Base-by-base conservation (phyloP, 2,888 invertebrate species). In the Chaitophorus viminalis region DNA sequence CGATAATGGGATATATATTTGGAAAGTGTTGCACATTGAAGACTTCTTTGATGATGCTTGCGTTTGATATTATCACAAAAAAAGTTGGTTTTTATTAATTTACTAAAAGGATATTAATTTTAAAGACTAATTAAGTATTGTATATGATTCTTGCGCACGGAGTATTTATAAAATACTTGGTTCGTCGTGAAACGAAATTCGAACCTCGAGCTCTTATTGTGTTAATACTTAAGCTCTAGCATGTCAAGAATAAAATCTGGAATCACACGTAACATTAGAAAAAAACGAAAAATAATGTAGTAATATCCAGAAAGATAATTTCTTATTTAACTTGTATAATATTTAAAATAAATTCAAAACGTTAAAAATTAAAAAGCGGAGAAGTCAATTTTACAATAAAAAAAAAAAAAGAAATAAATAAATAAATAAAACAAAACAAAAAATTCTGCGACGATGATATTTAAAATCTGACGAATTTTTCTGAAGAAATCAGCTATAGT, bases 271-370 rank as follows among this genome's bases (percentile, higher is more conserved):
- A 21, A 77, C 75, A 46, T 46, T 33, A 75, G 29, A 76, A 76
- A 46, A 46, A 17, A 14, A 39, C 60, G 18, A 81, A 65, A 36
- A 36, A 60, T 60, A 36, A 81, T 60, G 14, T 60, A 60, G 25
- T 65, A n/a, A 46, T 76, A 46, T 46, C 29, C 29, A 76, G 18
- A 31, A 31, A 52, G 21, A 78, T 78, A 54, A 31, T 52, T 54
- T 54, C 52, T 54, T 14, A 78, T 78, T 54, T 54, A 54, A 54
- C 31, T 31, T 14, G 4, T 54, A 54, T 78, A 78, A 78, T 78
- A 78, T 78, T 78, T 78, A 54, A 78, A 46, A 78, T 78, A 78
- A 54, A 78, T 78, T 78, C 77, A 78, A 54, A 78, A 29, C 21
- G 33, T 31, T 52, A 31, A 78, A 78, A 54, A 78, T 78, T 78